These are phyloP conservation scores for Solen grandis DNA, from an alignment of 1,140 invertebrate species.

Conservation along the genomic window DNA sequence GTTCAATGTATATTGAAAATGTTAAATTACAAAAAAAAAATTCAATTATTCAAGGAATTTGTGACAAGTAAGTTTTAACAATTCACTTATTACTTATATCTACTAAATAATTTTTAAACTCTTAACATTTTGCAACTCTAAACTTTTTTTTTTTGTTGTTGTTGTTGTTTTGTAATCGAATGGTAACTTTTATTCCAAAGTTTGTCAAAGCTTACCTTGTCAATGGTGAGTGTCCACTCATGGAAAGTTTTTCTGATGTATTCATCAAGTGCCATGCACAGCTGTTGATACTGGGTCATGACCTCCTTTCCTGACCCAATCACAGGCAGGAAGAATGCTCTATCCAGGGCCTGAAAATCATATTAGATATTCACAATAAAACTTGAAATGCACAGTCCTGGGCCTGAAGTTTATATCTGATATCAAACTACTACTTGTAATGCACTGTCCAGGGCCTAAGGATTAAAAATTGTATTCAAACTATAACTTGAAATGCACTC, in stretches of 20 bases:
- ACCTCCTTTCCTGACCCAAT: slow-evolving; percentile 88
- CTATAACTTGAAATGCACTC: too few species aligned
- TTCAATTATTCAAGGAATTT: not conserved
- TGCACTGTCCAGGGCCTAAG: too few species aligned
- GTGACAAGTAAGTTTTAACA: not conserved
- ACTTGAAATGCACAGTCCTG: not conserved
- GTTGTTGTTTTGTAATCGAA: not conserved
- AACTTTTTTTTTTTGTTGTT: not conserved
- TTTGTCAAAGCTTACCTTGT: slow-evolving; percentile 74
- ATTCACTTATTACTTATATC: not conserved
- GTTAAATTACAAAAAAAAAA: not conserved
- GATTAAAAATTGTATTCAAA: too few species aligned
- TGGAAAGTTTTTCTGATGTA: slow-evolving; percentile 84
- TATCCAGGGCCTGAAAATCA: slow-evolving; percentile 83
- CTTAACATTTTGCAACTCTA: not conserved
- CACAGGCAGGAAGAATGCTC: slow-evolving; percentile 87
- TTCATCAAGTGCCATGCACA: slow-evolving; percentile 86
- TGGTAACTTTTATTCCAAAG: not conserved
- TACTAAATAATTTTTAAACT: not conserved
- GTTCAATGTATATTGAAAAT: too few species aligned
- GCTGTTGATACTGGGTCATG: slow-evolving; percentile 85
- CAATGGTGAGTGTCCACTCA: slow-evolving; percentile 85
- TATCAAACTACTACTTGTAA: too few species aligned
- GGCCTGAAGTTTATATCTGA: too few species aligned
- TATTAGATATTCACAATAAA: not conserved